Conservation (phyloP, 1,140 invertebrate species). For the Octopus bimaculoides region DNA sequence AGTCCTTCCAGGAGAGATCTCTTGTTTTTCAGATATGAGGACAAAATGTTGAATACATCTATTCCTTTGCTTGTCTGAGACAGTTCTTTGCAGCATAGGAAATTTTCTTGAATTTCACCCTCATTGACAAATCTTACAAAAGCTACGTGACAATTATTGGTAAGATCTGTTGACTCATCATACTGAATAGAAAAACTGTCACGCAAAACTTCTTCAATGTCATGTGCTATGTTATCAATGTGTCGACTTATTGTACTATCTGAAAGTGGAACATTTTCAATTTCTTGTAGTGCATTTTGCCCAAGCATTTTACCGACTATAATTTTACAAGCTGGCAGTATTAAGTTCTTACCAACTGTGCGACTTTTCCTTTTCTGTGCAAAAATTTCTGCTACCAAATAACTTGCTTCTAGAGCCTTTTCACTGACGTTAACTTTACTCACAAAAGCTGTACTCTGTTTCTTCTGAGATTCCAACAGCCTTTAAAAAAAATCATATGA, state of each 20-base stretch:
- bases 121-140: neutral
- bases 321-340: neutral
- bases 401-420: neutral
- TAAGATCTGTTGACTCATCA: constrained; percentile 7
- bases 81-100: neutral
- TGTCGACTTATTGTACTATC: constrained; percentile 1
- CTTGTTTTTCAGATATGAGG: neutral
- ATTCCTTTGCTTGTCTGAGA: neutral
- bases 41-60: constrained; percentile 8
- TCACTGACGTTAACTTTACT: neutral
- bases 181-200: neutral
- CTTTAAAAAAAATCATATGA: neutral
- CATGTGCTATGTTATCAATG: neutral
- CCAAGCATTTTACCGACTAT: too few species aligned
- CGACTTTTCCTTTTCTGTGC: constrained; percentile 4
- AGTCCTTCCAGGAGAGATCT: too few species aligned
- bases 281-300: constrained; percentile 1
- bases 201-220: constrained; percentile 7
- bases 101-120: constrained; percentile 7
- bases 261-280: constrained; percentile 2
- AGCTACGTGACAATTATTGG: neutral
- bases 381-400: neutral
- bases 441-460: constrained; percentile 7
- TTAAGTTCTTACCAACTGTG: neutral
- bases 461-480: constrained; percentile 4